phyloP scores from a whole-genome alignment of 2,113 vertebrate species.

The Excalfactoria chinensis region DNA sequence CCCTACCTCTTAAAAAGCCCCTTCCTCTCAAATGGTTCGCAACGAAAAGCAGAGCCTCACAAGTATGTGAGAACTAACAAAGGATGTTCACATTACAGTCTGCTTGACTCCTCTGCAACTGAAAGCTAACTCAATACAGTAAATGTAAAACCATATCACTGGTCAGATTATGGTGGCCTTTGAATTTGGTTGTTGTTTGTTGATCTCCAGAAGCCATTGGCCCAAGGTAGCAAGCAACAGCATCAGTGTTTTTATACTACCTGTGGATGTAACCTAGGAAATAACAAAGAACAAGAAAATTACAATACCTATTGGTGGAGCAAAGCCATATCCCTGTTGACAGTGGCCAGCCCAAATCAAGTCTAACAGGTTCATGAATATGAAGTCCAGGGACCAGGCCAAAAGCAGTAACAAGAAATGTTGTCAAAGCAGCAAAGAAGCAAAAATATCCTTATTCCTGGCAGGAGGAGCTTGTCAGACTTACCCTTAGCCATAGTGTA shows the following conservation, averaged over 20 bases:
- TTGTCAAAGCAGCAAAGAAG: background rate
- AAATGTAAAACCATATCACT: background rate
- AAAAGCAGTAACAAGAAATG: background rate
- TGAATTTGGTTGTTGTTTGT: background rate
- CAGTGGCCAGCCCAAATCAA: background rate
- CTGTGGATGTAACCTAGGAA: background rate
- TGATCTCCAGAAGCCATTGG: background rate
- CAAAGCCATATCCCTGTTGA: background rate
- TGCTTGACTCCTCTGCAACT: background rate
- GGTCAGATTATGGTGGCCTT: background rate
- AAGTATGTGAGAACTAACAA: background rate
- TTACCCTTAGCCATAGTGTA: background rate
- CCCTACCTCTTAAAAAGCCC: background rate
- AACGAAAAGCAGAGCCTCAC: background rate
- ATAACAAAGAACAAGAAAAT: background rate
- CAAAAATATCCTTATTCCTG: background rate
- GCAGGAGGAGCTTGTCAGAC: background rate
- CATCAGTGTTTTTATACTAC: background rate
- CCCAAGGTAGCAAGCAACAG: background rate
- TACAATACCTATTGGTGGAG: too few species aligned
- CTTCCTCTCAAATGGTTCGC: background rate
- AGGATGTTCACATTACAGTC: background rate
- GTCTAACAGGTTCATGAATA: background rate
- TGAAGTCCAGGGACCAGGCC: background rate
- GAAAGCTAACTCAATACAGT: background rate